Percentiles rank a stretch among this genome's conserved stretches.
Conservation (phyloP, 2,888 invertebrate genomes). For the Meiosimyza platycephala region DNA sequence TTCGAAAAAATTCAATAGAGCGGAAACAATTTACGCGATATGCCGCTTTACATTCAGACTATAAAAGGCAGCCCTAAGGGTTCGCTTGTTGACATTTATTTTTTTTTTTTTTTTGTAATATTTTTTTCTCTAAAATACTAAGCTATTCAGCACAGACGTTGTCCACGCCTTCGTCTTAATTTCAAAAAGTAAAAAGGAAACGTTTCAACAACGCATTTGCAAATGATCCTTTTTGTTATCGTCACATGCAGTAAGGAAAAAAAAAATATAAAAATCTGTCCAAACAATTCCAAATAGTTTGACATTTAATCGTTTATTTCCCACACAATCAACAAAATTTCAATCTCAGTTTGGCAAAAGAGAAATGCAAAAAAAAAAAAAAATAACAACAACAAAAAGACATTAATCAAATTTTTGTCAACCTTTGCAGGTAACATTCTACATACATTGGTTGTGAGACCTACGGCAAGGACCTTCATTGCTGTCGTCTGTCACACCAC, state of each 20-base stretch:
- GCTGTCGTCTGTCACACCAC: neutral
- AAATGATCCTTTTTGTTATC: constrained; percentile 54
- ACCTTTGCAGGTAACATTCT: constrained; percentile 15
- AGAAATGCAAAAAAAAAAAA: neutral
- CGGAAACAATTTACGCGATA: constrained; percentile 27
- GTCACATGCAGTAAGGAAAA: neutral
- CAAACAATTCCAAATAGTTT: constrained; percentile 67
- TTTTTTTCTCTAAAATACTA: constrained; percentile 4
- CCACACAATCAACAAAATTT: constrained; percentile 49
- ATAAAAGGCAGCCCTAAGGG: constrained; percentile 16
- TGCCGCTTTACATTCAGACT: constrained; percentile 41
- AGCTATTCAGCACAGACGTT: constrained; percentile 4
- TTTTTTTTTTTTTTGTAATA: neutral
- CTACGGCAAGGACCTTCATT: neutral
- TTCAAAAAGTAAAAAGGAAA: neutral
- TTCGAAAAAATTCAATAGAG: constrained; percentile 14
- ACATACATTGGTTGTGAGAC: neutral
- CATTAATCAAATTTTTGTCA: constrained; percentile 18
- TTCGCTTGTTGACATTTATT: constrained; percentile 11
- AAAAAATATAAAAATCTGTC: constrained; percentile 58
- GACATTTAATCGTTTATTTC: constrained; percentile 61
- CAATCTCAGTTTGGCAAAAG: neutral
- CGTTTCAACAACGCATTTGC: constrained; percentile 48
- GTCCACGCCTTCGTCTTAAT: constrained; percentile 19
- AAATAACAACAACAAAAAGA: neutral